Evolutionary conservation across 2,113 vertebrate genomes (phyloP), one percentile per base, ranked within the genome.

Genomic region (Neoarius graeffei): DNA sequence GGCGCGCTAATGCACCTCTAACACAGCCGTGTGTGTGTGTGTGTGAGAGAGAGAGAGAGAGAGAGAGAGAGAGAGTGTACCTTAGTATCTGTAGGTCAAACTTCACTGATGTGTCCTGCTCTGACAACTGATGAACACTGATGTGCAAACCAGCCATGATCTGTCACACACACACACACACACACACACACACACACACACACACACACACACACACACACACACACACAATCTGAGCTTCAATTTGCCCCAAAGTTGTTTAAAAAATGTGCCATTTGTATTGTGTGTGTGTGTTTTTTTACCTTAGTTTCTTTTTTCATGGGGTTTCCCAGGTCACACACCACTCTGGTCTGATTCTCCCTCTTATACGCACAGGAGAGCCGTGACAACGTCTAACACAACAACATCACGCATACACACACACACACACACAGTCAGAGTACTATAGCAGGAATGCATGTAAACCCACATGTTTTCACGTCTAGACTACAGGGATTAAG

Each of bases 241-340:
- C 4, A 17, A 30, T 42, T 73, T 42, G 30, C 19, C 69, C 42
- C 17, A 19, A 73, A 73, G 1, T 1, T 42, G 5, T 57, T 19
- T 35, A 27, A 52, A 54, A n/a, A 25, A 64, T 64, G 7, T 64
- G 62, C 7, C 62, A 64, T 2, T 64, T 9, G 20, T 25, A 2
- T 11, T 14, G 19, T 27, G 50, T 42, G 54, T 11, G 62, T 74
- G 17, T 66, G 8, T 19, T 27, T 50, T 14, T 94, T 93, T 91
- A 99, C 97, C 95, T 97, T 98, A 74, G 97, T 97, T 92, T 97
- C 97, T 85, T 95, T 97, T 91, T 99, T 99, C 98, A 99, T 99
- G 60, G 98, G 98, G 92, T 99, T 99, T 86, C 98, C 98, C 89
- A 99, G 96, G 91, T 99, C 98, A 94, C 98, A 99, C 60, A 99